These are phyloP conservation scores for Drosophila maculinotata DNA, from an alignment of 2,888 invertebrate genomes.

Conservation along the genomic window DNA sequence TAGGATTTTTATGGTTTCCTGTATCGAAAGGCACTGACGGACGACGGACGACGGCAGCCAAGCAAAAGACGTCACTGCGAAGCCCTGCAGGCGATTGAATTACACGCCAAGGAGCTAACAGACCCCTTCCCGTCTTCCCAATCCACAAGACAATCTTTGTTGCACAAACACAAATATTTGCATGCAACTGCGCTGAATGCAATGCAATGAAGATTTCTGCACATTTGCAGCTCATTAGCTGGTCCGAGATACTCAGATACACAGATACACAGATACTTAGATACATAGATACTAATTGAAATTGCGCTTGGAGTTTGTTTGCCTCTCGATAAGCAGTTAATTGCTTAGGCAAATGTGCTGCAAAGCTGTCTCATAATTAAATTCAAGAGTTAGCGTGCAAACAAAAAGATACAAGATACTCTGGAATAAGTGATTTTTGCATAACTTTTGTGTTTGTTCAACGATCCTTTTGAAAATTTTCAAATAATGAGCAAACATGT, in stretches of 20 bases:
- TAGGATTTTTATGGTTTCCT: slow-evolving; percentile 83
- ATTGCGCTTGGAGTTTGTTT: slow-evolving; percentile 29
- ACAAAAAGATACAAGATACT: too few species aligned
- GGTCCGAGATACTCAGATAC: slow-evolving; percentile 4
- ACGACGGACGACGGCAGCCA: slow-evolving; percentile 46
- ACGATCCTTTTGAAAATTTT: too few species aligned
- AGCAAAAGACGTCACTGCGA: slow-evolving; percentile 48
- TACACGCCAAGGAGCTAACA: slow-evolving; percentile 47
- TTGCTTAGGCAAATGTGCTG: slow-evolving; percentile 50
- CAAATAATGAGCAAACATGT: too few species aligned
- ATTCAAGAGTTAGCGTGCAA: slow-evolving; percentile 15
- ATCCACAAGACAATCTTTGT: slow-evolving; percentile 19
- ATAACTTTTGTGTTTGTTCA: too few species aligned
- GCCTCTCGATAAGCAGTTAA: slow-evolving; percentile 50
- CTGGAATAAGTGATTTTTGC: too few species aligned
- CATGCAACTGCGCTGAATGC: slow-evolving; percentile 53
- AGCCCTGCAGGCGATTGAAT: slow-evolving; percentile 68
- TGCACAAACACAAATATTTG: slow-evolving; percentile 62
- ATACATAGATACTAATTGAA: slow-evolving; percentile 28
- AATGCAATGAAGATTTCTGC: slow-evolving; percentile 23
- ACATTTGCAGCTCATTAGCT: slow-evolving; percentile 43
- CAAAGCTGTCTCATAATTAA: slow-evolving; percentile 21
- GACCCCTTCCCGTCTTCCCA: slow-evolving; percentile 28
- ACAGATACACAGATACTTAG: slow-evolving; percentile 2
- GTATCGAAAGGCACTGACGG: slow-evolving; percentile 56